A percentile compares a stretch with the other conserved stretches of the same genome.
These are phyloP conservation scores for Psophia crepitans DNA, from an alignment of 2,113 vertebrate species.

Conservation along the genomic window DNA sequence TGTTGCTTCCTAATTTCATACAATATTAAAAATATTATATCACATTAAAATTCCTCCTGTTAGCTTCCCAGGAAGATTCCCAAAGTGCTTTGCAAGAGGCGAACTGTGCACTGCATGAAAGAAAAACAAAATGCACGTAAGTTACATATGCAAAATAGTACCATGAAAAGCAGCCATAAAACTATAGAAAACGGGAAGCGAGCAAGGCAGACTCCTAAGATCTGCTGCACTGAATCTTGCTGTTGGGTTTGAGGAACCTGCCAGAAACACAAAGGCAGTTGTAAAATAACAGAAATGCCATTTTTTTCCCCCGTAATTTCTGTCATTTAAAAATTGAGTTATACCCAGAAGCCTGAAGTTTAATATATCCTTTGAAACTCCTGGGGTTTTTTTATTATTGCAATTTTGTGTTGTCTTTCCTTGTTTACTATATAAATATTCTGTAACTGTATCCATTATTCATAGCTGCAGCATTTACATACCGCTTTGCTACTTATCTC, in stretches of 20 bases:
- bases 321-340: not conserved
- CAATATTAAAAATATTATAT: conserved; percentile 21
- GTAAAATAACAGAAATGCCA: not conserved
- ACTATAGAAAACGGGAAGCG: not conserved
- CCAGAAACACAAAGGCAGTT: not conserved
- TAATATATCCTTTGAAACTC: not conserved
- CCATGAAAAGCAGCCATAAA: not conserved
- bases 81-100: not conserved
- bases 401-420: not conserved
- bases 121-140: not conserved
- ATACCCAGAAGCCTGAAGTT: not conserved
- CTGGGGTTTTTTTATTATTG: not conserved
- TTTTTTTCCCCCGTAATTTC: not conserved
- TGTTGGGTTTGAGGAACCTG: not conserved
- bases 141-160: not conserved
- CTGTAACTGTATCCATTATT: not conserved
- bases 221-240: not conserved
- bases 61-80: not conserved
- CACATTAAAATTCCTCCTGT: conserved; percentile 8
- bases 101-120: not conserved
- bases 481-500: not conserved
- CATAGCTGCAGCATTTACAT: not conserved
- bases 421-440: not conserved
- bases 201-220: not conserved
- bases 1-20: conserved; percentile 17